Evolutionary conservation across 2,888 invertebrate species (phyloP).

Genomic region (Eudasyphora cyanicolor): DNA sequence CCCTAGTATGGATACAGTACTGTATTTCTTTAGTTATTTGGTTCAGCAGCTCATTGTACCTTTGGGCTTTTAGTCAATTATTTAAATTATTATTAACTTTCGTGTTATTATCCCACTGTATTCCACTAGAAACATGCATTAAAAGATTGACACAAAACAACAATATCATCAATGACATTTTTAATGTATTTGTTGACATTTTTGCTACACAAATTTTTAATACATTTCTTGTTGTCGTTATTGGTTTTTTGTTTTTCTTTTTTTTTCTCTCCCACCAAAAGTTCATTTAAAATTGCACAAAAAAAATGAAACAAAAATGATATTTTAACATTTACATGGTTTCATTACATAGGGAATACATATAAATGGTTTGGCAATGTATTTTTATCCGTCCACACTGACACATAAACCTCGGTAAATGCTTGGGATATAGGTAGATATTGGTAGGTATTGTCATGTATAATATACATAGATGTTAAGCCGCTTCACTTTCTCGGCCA

Average conservation of each 20-base stretch:
- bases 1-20: no score
- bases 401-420: background rate
- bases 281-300: slow-evolving; percentile 7
- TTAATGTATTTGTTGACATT: slow-evolving; percentile 26
- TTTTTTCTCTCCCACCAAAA: background rate
- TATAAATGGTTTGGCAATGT: background rate
- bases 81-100: no score
- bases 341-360: background rate
- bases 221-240: background rate
- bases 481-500: no score
- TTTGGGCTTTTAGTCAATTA: no score
- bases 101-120: no score
- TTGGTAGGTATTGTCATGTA: no score
- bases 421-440: no score
- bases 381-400: no score
- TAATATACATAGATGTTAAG: no score
- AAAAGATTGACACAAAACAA: background rate
- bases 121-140: no score
- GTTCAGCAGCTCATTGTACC: no score
- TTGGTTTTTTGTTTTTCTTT: background rate
- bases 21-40: no score
- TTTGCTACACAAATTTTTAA: background rate
- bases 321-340: slow-evolving; percentile 23
- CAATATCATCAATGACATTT: slow-evolving; percentile 11
- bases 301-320: slow-evolving; percentile 18